Evolutionary conservation across 2,888 invertebrate species (phyloP), one percentile per base, ranked within the genome.

Genomic region (Ectobius pallidus): DNA sequence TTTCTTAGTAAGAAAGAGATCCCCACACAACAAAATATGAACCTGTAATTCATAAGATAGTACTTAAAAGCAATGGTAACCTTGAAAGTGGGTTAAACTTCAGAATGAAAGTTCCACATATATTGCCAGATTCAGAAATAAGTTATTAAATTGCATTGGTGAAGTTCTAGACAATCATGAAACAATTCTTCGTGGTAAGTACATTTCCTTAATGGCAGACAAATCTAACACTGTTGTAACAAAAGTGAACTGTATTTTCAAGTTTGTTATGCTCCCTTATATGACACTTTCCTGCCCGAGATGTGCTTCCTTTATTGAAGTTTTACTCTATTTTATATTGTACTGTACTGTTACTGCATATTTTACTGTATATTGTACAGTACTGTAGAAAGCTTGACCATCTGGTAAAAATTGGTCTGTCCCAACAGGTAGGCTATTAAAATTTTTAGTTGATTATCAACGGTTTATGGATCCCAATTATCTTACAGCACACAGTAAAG

Each of bases 1-100:
- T 46, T 46, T n/a, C 46, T 46, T 46, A 46, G 46, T 46, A 14
- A 46, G 46, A n/a, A n/a, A 7, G n/a, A 46, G n/a, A 46, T 46
- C 46, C 46, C 46, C 46, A 46, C 46, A 11, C 46, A 46, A 14
- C 46, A 46, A 46, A n/a, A 46, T 46, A 46, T n/a, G 46, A 46
- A 46, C 46, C 18, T 46, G 9, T 46, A 14, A 46, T 46, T 46
- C 18, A n/a, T 46, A n/a, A 46, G 46, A n/a, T n/a, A n/a, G 16
- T 46, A n/a, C 46, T 46, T 6, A 46, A 46, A 46, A n/a, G 16
- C 14, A n/a, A 11, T 4, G n/a, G 7, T n/a, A 46, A n/a, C n/a
- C 34, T 34, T 34, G 34, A 34, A 34, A 34, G 34, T 34, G 34
- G 11, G 46, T 46, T 46, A 46, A 7, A 46, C n/a, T n/a, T 46